Conservation (phyloP, 1,140 invertebrate genomes). For the Phocides pigmalion region DNA sequence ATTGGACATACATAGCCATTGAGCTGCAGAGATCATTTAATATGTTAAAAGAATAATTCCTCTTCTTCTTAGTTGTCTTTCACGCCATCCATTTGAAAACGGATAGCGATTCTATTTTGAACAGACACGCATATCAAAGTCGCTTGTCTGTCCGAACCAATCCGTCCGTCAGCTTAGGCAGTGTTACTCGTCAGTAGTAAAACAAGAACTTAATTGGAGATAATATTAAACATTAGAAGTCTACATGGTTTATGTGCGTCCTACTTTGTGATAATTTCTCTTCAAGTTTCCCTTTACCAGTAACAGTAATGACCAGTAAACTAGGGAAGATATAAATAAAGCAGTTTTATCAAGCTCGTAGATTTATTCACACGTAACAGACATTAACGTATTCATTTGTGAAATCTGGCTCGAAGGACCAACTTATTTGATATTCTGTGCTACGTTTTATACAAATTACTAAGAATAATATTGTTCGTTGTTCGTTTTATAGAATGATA, state of each 20-base stretch:
- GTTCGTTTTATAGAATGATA: too few species aligned
- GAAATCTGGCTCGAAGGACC: constrained; percentile 9
- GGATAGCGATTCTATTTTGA: too few species aligned
- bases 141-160: too few species aligned
- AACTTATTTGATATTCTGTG: neutral
- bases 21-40: too few species aligned
- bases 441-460: too few species aligned
- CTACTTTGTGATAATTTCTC: constrained; percentile 30
- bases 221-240: constrained; percentile 25
- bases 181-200: constrained; percentile 6
- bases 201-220: constrained; percentile 10
- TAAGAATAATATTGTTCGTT: too few species aligned
- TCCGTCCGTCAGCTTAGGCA: neutral
- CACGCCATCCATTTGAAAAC: too few species aligned
- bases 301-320: constrained; percentile 9
- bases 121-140: too few species aligned
- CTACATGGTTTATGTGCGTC: constrained; percentile 25
- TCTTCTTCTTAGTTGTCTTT: too few species aligned
- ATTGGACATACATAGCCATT: too few species aligned
- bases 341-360: neutral
- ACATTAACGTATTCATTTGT: neutral
- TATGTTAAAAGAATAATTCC: too few species aligned
- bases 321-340: constrained; percentile 18
- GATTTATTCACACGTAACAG: constrained; percentile 11
- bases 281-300: constrained; percentile 27